Base-by-base conservation (phyloP, 1,140 invertebrate species). In the Schlechtendalia chinensis region DNA sequence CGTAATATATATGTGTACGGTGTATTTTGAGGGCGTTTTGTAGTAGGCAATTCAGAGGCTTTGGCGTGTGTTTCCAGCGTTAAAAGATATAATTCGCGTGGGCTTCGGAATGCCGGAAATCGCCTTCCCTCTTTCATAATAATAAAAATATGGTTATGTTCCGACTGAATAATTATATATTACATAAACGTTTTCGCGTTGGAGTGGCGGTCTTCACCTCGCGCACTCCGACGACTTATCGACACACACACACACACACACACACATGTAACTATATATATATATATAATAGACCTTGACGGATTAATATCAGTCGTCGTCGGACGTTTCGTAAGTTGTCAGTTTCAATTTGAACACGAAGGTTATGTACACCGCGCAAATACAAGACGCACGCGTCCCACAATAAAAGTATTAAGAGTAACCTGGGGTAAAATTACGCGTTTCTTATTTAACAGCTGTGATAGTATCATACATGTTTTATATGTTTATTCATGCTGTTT, bases 31-130 rank as follows among this genome's bases (percentile, higher is more conserved):
- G 58, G 75, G 75, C 75, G 75, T 79, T 47, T 14, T 63, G 75
- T n/a, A 56, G 75, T 79, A 79, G 75, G 75, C 75, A 79, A 79
- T 79, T 63, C 39, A 63, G 75, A 50, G 75, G 58, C 75, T 50
- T 59, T 27, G n/a, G 45, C 61, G 75, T 61, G 45, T 50, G 22
- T 39, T 4, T 59, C 12, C 54, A 47, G 56, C 19, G 39, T 45
- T n/a, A 61, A 59, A 45, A 58, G 4, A 67, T 27, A 61, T 39
- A 1, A 10, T 50, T 27, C 8, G 24, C 14, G 58, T 77, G 39
- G 58, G 58, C 19, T 5, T 77, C 10, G 22, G 39, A n/a, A 39
- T 59, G 19, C 56, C 75, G 75, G 75, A 79, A 79, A 79, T 45
- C 3, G 16, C 47, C 47, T 14, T 50, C 24, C n/a, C 65, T 50